These are phyloP conservation scores for Galerucella calmariensis DNA, from an alignment of 2,888 invertebrate genomes.

Conservation along the genomic window DNA sequence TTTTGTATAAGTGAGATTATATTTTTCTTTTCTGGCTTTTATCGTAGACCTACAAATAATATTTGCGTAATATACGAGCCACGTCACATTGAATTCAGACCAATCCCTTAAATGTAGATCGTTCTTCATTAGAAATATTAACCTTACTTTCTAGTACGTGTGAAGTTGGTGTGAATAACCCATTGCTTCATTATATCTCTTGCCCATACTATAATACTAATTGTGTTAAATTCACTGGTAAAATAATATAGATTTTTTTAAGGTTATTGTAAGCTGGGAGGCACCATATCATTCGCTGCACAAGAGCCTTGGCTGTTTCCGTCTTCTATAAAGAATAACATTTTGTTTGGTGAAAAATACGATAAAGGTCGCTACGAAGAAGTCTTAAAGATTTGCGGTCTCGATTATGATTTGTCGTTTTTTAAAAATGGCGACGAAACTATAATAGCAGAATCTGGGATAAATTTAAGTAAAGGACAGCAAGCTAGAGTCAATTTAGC, in stretches of 20 bases:
- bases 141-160: too few species aligned
- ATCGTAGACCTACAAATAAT: background rate
- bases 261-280: conserved; percentile 60
- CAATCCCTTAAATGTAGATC: too few species aligned
- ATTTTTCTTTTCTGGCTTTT: background rate
- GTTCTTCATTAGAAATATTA: too few species aligned
- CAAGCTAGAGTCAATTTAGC: conserved; percentile 82
- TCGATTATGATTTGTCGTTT: conserved; percentile 75
- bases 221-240: too few species aligned
- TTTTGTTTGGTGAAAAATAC: conserved; percentile 75
- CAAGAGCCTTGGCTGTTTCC: conserved; percentile 73
- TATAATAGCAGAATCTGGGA: conserved; percentile 81
- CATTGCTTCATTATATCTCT: too few species aligned
- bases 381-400: conserved; percentile 72
- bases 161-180: too few species aligned
- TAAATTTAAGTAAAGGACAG: conserved; percentile 83
- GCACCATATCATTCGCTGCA: conserved; percentile 67
- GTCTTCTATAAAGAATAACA: conserved; percentile 77
- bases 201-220: too few species aligned
- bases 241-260: conserved; percentile 14
- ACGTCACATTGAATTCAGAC: too few species aligned
- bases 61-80: background rate
- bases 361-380: conserved; percentile 68
- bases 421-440: conserved; percentile 80
- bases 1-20: background rate